phyloP scores from a whole-genome alignment of 2,888 invertebrate genomes.

The Pseudeuparius sepicola region DNA sequence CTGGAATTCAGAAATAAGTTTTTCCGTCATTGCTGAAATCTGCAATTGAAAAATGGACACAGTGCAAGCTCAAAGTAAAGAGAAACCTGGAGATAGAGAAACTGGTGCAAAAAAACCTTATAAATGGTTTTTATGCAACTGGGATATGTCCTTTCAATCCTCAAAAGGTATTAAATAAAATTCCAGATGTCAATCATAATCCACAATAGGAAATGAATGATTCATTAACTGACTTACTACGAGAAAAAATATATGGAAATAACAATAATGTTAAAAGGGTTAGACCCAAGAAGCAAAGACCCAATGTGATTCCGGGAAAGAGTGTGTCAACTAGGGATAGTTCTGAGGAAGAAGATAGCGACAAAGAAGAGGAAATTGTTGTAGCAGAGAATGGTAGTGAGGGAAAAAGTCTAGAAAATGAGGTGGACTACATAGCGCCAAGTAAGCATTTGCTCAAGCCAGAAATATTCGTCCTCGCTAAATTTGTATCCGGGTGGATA shows the following conservation, averaged over 20 bases:
- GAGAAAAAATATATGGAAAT: neutral
- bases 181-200: slow-evolving; percentile 4
- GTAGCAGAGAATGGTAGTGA: no score
- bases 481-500: slow-evolving; percentile 7
- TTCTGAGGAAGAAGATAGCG: slow-evolving; percentile 6
- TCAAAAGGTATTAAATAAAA: slow-evolving; percentile 8
- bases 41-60: slow-evolving; percentile 7
- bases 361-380: no score
- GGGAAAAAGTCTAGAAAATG: slow-evolving; percentile 1
- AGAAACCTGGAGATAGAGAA: slow-evolving; percentile 7
- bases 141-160: slow-evolving; percentile 7
- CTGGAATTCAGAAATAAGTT: slow-evolving; percentile 4
- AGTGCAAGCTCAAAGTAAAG: slow-evolving; percentile 3
- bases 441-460: slow-evolving; percentile 4
- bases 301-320: slow-evolving; percentile 9
- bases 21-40: slow-evolving; percentile 5
- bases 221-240: neutral
- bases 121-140: slow-evolving; percentile 7
- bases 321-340: slow-evolving; percentile 8
- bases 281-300: slow-evolving; percentile 2
- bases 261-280: neutral
- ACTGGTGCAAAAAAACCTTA: slow-evolving; percentile 5
- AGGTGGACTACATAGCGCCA: slow-evolving; percentile 8
- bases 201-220: neutral
- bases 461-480: slow-evolving; percentile 7